Evolutionary conservation across 2,797 vertebrate species (phyloP), one percentile per base, ranked within the genome.

Genomic region (Brotula barbata): DNA sequence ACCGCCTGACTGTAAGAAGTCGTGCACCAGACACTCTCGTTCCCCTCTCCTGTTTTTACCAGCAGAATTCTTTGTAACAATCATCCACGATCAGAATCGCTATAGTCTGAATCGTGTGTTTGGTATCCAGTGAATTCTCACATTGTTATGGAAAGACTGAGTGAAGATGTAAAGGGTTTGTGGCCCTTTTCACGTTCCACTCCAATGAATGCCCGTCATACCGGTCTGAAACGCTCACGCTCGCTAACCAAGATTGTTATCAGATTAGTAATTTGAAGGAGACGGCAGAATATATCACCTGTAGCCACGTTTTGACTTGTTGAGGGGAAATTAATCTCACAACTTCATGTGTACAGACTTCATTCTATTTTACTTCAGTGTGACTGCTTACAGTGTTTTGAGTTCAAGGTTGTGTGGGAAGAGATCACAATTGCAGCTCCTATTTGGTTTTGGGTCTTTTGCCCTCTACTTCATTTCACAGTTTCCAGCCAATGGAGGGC

Each of bases 401-500:
- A 46, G 75, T 72, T 60, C 23, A 41, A 17, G 36, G n/a, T 54
- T 20, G 31, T 0, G 16, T 63, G 48, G 56, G 74, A 71, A 60
- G 66, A 66, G 57, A 61, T 64, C 42, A 51, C 64, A 70, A 49
- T 64, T 19, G 50, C 71, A 75, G 71, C 59, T 64, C 70, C 58
- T 39, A 64, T 39, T 46, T 74, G 19, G 6, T 37, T 55, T 16
- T 52, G n/a, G n/a, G n/a, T n/a, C n/a, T 58, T 50, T 20, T 16
- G 15, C 3, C 23, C 52, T 55, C 56, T 56, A 47, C 34, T 75
- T 56, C 20, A 85, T 87, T 47, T 40, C 89, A 89, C 89, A 92
- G 92, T 92, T 94, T 93, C 91, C 87, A 85, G 84, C 55, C 5
- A 6, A 50, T 49, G 36, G 67, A 53, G 58, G 56, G 45, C 68